A percentile compares a stretch with the other conserved stretches of the same genome.
Conservation (phyloP, 2,113 vertebrate genomes). For the Parus major region DNA sequence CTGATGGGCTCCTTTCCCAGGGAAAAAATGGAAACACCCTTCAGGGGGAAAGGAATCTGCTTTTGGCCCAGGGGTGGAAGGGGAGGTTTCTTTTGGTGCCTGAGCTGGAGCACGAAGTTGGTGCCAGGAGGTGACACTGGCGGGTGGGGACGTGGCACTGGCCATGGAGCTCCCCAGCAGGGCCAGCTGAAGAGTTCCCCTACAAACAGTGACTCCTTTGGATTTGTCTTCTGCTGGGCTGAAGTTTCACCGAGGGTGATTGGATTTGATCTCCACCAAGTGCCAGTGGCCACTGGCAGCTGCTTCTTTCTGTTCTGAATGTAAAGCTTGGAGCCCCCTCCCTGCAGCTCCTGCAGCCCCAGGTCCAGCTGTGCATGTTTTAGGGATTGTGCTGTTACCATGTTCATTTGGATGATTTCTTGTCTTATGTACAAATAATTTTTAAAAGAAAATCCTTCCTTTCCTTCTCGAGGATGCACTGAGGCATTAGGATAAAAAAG, state of each 20-base stretch:
- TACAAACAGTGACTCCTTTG: accelerated
- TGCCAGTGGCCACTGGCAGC: not conserved
- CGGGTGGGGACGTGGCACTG: accelerated
- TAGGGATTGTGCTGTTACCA: not conserved
- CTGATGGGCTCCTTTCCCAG: not conserved
- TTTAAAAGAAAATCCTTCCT: conserved; percentile 42
- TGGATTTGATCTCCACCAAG: accelerated
- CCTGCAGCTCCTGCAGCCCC: not conserved
- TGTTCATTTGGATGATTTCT: conserved; percentile 19
- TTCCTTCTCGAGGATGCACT: conserved; percentile 42
- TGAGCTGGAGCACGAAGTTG: accelerated
- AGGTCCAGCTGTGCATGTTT: conserved; percentile 10
- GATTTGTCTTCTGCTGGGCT: not conserved
- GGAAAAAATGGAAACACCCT: too few species aligned
- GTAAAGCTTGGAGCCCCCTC: not conserved
- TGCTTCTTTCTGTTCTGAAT: not conserved
- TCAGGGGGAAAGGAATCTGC: not conserved
- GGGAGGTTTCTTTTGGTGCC: not conserved
- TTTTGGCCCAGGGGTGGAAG: too few species aligned
- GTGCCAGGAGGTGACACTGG: accelerated
- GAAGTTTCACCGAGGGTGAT: too few species aligned
- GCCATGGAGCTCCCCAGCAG: not conserved
- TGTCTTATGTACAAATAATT: conserved; percentile 48
- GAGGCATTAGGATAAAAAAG: conserved; percentile 47
- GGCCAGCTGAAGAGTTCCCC: not conserved